Percentiles rank a stretch among this genome's conserved stretches.
Evolutionary conservation across 2,888 invertebrate species (phyloP).

Genomic region (Pilophorus perplexus): DNA sequence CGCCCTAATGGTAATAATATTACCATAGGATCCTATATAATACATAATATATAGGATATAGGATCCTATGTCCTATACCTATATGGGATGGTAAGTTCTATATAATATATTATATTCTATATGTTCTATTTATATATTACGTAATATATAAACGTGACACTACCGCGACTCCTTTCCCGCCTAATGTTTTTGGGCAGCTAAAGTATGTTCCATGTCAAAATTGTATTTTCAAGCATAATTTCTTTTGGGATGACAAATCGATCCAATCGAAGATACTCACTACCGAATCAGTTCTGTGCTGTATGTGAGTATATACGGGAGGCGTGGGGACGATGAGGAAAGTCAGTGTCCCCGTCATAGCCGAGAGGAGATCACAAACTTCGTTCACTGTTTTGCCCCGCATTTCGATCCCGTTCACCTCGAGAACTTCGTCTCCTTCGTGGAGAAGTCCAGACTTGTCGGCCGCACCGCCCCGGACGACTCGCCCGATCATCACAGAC

Average conservation of each 20-base stretch:
- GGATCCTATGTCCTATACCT: too few species aligned
- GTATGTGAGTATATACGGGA: slow-evolving; percentile 48
- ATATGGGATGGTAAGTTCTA: too few species aligned
- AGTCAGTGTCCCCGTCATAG: slow-evolving; percentile 88
- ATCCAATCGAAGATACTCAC: slow-evolving; percentile 49
- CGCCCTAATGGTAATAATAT: too few species aligned
- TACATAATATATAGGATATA: too few species aligned
- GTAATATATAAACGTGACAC: too few species aligned
- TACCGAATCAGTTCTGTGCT: slow-evolving; percentile 48
- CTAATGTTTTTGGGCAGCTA: too few species aligned
- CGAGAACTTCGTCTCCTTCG: slow-evolving; percentile 95
- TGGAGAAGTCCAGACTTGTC: slow-evolving; percentile 93
- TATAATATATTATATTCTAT: too few species aligned
- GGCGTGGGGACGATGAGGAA: slow-evolving; percentile 82
- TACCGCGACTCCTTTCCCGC: too few species aligned
- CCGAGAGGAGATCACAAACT: slow-evolving; percentile 91
- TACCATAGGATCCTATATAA: too few species aligned
- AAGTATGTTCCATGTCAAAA: too few species aligned
- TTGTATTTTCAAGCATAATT: too few species aligned
- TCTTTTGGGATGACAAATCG: not conserved
- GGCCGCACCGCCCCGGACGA: slow-evolving; percentile 94
- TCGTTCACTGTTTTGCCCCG: slow-evolving; percentile 96
- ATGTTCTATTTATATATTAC: too few species aligned
- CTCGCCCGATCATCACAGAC: slow-evolving; percentile 91
- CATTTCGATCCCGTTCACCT: slow-evolving; percentile 93